phyloP scores from a whole-genome alignment of 2,113 vertebrate species.

The Thymallus thymallus region DNA sequence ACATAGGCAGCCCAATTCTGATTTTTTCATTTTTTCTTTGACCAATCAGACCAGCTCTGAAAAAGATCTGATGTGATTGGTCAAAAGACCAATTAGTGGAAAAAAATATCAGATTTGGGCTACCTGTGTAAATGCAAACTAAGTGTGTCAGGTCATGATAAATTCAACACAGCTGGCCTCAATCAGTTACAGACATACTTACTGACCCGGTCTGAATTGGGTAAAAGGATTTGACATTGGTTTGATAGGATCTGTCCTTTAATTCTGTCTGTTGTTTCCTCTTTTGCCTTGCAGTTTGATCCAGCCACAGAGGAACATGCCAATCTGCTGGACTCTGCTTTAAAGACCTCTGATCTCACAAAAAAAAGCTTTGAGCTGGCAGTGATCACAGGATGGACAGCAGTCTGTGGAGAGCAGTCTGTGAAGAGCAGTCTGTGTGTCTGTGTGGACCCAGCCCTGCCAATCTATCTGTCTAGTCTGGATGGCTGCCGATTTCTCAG shows the following conservation, averaged over 20 bases:
- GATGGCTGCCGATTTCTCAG: conserved; percentile 41
- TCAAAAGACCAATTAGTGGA: no score
- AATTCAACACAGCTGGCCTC: not conserved
- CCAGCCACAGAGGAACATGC: conserved; percentile 40
- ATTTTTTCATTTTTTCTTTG: no score
- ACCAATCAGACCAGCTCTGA: no score
- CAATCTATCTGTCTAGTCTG: conserved; percentile 58
- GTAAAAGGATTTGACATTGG: not conserved
- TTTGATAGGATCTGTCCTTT: not conserved
- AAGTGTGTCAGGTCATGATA: no score
- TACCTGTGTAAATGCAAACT: no score
- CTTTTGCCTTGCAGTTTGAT: conserved; percentile 11
- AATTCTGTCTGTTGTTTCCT: conserved; percentile 12
- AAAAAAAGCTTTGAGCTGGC: conserved; percentile 35
- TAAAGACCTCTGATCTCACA: conserved; percentile 49
- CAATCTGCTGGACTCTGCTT: conserved; percentile 35
- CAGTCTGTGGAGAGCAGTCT: conserved; percentile 47
- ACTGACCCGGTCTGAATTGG: not conserved
- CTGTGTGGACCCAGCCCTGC: conserved; percentile 51
- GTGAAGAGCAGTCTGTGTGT: conserved; percentile 46
- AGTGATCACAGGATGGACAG: conserved; percentile 55
- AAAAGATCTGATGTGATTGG: no score
- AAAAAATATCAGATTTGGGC: no score
- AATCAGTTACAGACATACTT: not conserved
- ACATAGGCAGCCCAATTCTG: no score